phyloP scores from a whole-genome alignment of 1,140 invertebrate species.

The Vanessa atalanta region DNA sequence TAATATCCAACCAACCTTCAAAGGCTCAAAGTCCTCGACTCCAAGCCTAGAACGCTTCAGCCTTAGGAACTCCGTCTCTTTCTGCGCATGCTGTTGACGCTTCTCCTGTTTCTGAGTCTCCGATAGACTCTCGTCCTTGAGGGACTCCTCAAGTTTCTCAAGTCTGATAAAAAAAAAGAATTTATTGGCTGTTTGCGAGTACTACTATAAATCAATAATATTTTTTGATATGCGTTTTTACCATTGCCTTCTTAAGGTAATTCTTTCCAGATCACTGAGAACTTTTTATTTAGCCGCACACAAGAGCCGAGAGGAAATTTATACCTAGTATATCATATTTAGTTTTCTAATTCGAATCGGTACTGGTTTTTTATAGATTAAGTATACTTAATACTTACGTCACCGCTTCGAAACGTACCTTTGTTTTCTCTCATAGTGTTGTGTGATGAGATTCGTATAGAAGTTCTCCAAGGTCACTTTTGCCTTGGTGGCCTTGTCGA shows the following conservation, averaged over 20 bases:
- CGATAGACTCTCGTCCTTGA: constrained; percentile 95
- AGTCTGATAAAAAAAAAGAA: constrained; percentile 78
- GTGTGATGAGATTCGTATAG: constrained; percentile 98
- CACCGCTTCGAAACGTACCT: constrained; percentile 80
- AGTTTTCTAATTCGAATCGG: no score
- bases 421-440: constrained; percentile 98
- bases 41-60: constrained; percentile 97
- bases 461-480: constrained; percentile 99
- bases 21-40: constrained; percentile 98
- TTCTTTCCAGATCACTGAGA: neutral
- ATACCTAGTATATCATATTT: no score
- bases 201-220: no score
- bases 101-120: constrained; percentile 93
- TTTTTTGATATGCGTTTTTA: no score
- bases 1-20: constrained; percentile 85
- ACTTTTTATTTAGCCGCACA: no score
- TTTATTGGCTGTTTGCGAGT: no score
- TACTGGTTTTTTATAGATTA: no score
- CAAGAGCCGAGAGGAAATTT: no score
- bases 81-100: constrained; percentile 96
- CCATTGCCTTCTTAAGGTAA: no score
- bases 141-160: constrained; percentile 95
- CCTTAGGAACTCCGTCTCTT: constrained; percentile 98
- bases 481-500: constrained; percentile 99
- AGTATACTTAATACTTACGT: no score